Evolutionary conservation across 2,113 vertebrate genomes (phyloP).

Genomic region (Blennius ocellaris): DNA sequence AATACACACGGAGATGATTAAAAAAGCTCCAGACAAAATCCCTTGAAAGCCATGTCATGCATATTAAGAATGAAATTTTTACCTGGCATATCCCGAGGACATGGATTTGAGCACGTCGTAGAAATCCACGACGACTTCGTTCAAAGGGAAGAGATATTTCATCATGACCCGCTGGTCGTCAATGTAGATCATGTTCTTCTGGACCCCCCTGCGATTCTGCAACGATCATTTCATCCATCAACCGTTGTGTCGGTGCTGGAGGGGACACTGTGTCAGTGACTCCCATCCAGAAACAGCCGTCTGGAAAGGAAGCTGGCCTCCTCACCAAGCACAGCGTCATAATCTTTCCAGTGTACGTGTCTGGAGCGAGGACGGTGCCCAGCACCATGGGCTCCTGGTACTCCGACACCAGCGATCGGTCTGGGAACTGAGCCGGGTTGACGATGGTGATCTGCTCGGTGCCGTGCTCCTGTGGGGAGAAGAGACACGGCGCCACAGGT

Average conservation of each 20-base stretch:
- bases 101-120: constrained; percentile 95
- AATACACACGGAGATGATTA: no score
- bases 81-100: constrained; percentile 98
- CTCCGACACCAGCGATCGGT: constrained; percentile 86
- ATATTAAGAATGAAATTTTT: constrained; percentile 35
- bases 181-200: constrained; percentile 94
- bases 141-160: constrained; percentile 94
- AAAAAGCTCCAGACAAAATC: neutral
- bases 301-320: neutral
- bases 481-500: neutral
- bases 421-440: constrained; percentile 93
- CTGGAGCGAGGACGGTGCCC: constrained; percentile 93
- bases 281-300: no score
- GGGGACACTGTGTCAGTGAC: no score
- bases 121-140: constrained; percentile 97
- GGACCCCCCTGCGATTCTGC: constrained; percentile 89
- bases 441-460: constrained; percentile 91
- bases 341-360: constrained; percentile 90
- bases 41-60: neutral
- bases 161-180: constrained; percentile 94
- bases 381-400: constrained; percentile 95
- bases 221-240: neutral
- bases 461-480: constrained; percentile 85
- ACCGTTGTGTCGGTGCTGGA: neutral
- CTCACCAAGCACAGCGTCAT: constrained; percentile 93